Conservation (phyloP, 2,888 invertebrate genomes). For the Artemia sp. region DNA sequence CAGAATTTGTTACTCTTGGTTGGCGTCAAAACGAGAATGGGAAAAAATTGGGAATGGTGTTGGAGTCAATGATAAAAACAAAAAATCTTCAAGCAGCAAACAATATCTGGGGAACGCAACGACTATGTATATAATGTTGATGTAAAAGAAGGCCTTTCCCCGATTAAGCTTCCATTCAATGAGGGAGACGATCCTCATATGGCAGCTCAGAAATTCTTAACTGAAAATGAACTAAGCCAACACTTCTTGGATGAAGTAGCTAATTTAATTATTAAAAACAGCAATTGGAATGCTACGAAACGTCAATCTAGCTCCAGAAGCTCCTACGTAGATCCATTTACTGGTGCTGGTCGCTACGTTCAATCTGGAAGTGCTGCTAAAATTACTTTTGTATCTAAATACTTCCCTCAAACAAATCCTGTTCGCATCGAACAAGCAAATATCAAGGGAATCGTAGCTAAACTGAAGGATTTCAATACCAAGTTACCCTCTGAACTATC, state of each 20-base stretch:
- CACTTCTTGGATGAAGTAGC: slow-evolving; percentile 73
- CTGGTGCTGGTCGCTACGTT: slow-evolving; percentile 31
- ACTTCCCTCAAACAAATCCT: slow-evolving; percentile 37
- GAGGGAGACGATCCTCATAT: slow-evolving; percentile 75
- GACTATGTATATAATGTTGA: slow-evolving; percentile 94
- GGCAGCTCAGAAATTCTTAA: slow-evolving; percentile 75
- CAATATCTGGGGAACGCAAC: slow-evolving; percentile 41
- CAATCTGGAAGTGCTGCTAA: no score
- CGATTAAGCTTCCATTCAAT: slow-evolving; percentile 80
- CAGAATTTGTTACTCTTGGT: slow-evolving; percentile 66
- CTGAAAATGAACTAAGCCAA: slow-evolving; percentile 63
- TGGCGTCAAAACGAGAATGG: slow-evolving; percentile 49
- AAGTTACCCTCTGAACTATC: neutral
- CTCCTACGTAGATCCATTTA: slow-evolving; percentile 41
- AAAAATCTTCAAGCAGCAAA: no score
- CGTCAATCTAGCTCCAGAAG: slow-evolving; percentile 14
- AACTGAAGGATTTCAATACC: slow-evolving; percentile 29
- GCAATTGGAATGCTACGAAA: slow-evolving; percentile 25
- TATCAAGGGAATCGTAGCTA: slow-evolving; percentile 51
- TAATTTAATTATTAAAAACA: slow-evolving; percentile 71
- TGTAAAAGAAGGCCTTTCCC: slow-evolving; percentile 70
- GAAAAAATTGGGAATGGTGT: slow-evolving; percentile 73
- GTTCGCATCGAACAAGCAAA: slow-evolving; percentile 62
- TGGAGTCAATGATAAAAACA: slow-evolving; percentile 43
- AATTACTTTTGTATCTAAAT: slow-evolving; percentile 18